phyloP scores from a whole-genome alignment of 2,113 vertebrate species.

The Propithecus coquereli region DNA sequence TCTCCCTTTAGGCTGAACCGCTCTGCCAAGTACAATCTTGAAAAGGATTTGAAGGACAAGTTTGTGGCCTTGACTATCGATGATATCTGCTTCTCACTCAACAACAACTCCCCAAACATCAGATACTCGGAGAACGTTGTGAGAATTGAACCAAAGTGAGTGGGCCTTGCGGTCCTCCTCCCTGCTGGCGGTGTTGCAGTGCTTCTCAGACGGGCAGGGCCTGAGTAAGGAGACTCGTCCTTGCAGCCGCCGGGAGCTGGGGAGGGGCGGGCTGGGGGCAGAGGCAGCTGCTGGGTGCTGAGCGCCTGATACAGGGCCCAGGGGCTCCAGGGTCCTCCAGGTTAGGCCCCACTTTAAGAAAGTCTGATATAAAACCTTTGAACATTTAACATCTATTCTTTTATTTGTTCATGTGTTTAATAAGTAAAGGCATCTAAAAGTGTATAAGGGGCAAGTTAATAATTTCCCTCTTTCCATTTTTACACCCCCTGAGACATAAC shows the following conservation, averaged over 20 bases:
- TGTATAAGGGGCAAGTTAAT: neutral
- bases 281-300: neutral
- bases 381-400: neutral
- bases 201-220: neutral
- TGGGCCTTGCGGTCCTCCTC: neutral
- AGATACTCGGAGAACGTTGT: slow-evolving; percentile 57
- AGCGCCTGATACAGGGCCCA: neutral
- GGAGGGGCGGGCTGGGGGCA: neutral
- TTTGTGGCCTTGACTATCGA: slow-evolving; percentile 88
- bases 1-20: slow-evolving; percentile 86
- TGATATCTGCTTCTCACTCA: slow-evolving; percentile 87
- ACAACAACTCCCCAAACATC: slow-evolving; percentile 80
- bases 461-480: neutral
- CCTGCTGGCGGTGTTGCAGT: no score
- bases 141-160: slow-evolving; percentile 82
- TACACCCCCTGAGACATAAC: neutral
- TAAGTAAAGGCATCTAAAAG: neutral
- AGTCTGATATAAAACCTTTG: neutral
- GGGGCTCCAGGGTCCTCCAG: neutral
- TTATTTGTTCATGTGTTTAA: neutral
- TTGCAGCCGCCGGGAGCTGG: neutral
- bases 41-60: slow-evolving; percentile 92
- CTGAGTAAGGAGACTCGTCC: rapidly evolving
- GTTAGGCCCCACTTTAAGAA: neutral
- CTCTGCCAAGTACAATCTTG: slow-evolving; percentile 89